Conservation (phyloP, 2,888 invertebrate species). For the Hyppa rectilinea region DNA sequence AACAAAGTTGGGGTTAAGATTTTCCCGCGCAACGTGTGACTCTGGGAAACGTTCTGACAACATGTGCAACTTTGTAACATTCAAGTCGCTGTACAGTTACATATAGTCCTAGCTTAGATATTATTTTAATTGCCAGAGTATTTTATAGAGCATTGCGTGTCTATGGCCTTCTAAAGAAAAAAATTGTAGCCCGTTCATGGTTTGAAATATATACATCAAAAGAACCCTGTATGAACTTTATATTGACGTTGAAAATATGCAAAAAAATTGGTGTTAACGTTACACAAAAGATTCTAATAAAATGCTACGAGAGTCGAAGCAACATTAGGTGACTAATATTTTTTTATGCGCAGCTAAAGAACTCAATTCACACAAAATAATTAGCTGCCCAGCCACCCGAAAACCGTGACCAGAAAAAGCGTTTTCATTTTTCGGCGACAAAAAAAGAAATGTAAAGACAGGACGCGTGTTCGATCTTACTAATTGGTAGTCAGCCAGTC, state of each 20-base stretch:
- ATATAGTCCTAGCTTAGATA: neutral
- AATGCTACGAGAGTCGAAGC: neutral
- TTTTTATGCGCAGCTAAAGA: neutral
- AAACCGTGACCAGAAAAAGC: constrained; percentile 16
- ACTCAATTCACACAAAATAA: neutral
- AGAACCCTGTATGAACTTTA: constrained; percentile 17
- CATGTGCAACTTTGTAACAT: neutral
- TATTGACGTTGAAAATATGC: constrained; percentile 20
- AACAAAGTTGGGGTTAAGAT: constrained; percentile 13
- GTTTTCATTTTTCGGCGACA: constrained; percentile 35
- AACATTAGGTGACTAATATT: neutral
- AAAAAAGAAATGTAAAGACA: constrained; percentile 21
- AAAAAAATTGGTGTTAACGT: neutral
- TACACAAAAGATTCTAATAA: neutral
- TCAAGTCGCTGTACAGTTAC: neutral
- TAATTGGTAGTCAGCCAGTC: constrained; percentile 57
- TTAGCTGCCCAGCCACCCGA: neutral
- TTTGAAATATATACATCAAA: constrained; percentile 15
- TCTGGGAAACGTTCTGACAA: neutral
- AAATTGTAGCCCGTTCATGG: constrained; percentile 18
- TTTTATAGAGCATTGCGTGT: constrained; percentile 31
- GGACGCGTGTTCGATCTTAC: constrained; percentile 31
- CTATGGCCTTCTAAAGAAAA: constrained; percentile 1
- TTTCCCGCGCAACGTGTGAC: constrained; percentile 27
- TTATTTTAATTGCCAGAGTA: constrained; percentile 18